Evolutionary conservation across 2,888 invertebrate species (phyloP), one percentile per base, ranked within the genome.

Genomic region (Leuctra nigra): DNA sequence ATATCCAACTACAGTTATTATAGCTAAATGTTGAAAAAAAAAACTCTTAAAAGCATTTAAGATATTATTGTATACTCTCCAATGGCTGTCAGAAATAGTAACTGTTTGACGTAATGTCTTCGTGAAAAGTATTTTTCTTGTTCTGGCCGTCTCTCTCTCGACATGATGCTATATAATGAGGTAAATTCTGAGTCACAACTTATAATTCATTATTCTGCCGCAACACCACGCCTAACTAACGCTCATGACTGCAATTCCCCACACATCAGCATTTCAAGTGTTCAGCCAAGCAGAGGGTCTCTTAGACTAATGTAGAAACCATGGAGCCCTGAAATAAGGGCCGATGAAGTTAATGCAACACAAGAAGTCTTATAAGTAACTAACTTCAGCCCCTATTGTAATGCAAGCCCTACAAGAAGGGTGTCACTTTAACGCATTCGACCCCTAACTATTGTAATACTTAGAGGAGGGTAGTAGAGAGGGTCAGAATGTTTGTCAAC

Each of bases 361-460:
- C 50, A 50, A 50, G 50, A 50, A 50, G 50, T 50, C 50, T 50
- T 50, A 50, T 29, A 33, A 50, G 23, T 35, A 20, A 13, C 35
- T 33, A 33, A 18, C 33, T 50, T 35, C 35, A 18, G 20, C 50
- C 29, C 29, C 11, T 50, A n/a, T 29, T 20, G 33, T 50, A 18
- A 13, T 13, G 20, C 20, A 50, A 33, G 9, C 50, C 50, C 33
- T 44, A 23, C 23, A 44, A n/a, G 16, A 50, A 20, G 50, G 50
- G 50, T 50, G 33, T 50, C 50, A 20, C 16, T 33, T 50, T 50
- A 50, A 50, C 50, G 33, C 33, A 35, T 50, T 50, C 35, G 50
- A 50, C 18, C 50, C 50, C 20, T 14, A 35, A 29, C 22, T 20
- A 20, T 23, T 4, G 23, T 9, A 44, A 23, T 22, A 20, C 20